Base-by-base conservation (phyloP, 2,113 vertebrate genomes). In the Gobio gobio region DNA sequence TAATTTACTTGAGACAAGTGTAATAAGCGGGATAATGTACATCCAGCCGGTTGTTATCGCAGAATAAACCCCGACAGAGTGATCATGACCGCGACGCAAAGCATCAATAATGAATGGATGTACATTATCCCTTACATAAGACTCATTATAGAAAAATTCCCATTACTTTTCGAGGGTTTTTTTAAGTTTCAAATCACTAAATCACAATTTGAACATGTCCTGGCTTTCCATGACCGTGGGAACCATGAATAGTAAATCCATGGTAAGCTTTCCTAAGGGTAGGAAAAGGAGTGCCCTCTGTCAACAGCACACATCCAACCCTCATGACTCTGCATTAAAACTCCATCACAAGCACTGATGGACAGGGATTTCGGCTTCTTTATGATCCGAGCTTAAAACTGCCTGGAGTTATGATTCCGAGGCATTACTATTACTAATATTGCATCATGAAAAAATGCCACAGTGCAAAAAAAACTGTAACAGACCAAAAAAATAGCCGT, bases 271-370 rank as follows among this genome's bases (percentile, higher is more conserved):
- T 40, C 75, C 78, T 87, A 87, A 87, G 81, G 26, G 14, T 64
- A 80, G 14, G 22, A 87, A 87, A 89, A 87, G 63, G 83, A 86
- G 74, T 85, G 59, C 74, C 86, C 61, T 29, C 56, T 64, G n/a
- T 86, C 88, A 74, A 85, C 87, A 68, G 59, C 87, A 88, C 90
- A 89, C 45, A 85, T 70, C 51, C 49, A 78, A 20, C 33, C 16
- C 82, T 45, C 90, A 89, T 91, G 88, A 90, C 87, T 93, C 84
- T 88, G 26, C 73, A 76, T 76, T 10, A 54, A 76, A 76, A 29
- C 70, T 45, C 66, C 70, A 73, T 12, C 40, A n/a, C 20, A 45
- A 68, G n/a, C 29, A 68, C 88, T 87, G 89, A 85, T 89, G 26
- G 24, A 83, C 47, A 49, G 7, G 2, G 9, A 61, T 36, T 45